A percentile compares a stretch with the other conserved stretches of the same genome.
Evolutionary conservation across 2,113 vertebrate species (phyloP).

Genomic region (Diphyllodes magnificus): DNA sequence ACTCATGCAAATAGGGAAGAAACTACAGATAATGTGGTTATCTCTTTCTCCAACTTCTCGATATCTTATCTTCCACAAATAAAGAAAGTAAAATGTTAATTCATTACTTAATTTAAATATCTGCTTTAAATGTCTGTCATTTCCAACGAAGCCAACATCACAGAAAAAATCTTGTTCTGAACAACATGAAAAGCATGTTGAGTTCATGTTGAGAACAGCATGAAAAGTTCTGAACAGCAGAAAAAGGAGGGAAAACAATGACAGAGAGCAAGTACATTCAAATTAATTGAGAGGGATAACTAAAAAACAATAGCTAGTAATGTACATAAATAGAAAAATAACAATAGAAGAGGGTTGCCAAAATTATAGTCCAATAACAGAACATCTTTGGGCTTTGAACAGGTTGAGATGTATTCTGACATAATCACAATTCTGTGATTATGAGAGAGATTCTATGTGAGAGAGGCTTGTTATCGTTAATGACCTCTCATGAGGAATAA

Average conservation of each 20-base stretch:
- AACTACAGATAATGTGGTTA: neutral
- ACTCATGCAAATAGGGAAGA: neutral
- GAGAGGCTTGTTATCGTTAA: neutral
- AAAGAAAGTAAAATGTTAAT: neutral
- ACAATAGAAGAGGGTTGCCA: neutral
- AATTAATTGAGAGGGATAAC: neutral
- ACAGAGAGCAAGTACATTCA: neutral
- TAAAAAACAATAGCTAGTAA: neutral
- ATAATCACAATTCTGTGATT: neutral
- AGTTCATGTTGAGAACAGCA: too few relatives aligned
- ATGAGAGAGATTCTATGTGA: too few relatives aligned
- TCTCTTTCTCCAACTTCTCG: neutral
- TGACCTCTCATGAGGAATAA: neutral
- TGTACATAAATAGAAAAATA: neutral
- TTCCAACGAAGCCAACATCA: neutral
- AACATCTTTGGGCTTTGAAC: neutral
- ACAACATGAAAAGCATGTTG: neutral
- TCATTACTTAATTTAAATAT: neutral
- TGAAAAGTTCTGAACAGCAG: neutral
- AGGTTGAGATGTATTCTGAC: neutral
- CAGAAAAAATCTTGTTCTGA: neutral
- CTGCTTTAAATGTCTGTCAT: neutral
- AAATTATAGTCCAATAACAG: neutral
- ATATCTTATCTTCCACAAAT: neutral
- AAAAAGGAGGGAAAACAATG: neutral